Evolutionary conservation across 2,797 vertebrate species (phyloP).

Genomic region (Peromyscus attwateri): DNA sequence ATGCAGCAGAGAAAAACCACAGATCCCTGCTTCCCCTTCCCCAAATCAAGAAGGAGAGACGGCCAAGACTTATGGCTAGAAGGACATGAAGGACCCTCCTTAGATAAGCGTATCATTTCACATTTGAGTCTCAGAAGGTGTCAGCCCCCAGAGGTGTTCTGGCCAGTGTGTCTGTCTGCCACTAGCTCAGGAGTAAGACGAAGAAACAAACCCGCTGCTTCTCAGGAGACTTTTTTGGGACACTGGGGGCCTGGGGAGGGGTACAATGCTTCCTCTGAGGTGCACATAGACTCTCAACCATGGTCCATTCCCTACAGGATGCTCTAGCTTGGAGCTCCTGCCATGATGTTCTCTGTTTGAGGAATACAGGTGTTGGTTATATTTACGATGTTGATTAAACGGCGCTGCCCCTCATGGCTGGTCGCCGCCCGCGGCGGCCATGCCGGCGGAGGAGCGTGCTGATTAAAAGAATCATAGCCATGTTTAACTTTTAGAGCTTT

Average conservation of each 20-base stretch:
- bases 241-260: neutral
- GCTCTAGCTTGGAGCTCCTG: neutral
- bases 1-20: neutral
- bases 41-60: neutral
- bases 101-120: neutral
- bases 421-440: no score
- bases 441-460: no score
- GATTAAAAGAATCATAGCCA: no score
- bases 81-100: neutral
- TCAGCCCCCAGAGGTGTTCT: neutral
- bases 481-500: no score
- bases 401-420: no score
- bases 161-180: neutral
- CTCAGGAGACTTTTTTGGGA: neutral
- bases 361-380: neutral
- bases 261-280: neutral
- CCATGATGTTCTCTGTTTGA: neutral
- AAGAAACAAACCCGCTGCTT: neutral
- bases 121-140: neutral
- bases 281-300: neutral
- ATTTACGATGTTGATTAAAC: no score
- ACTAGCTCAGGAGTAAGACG: constrained; percentile 16
- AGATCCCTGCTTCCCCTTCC: fast-evolving
- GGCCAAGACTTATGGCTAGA: neutral
- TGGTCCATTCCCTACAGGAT: neutral